phyloP scores from a whole-genome alignment of 2,888 invertebrate genomes.

The Acanthoscelides obtectus region DNA sequence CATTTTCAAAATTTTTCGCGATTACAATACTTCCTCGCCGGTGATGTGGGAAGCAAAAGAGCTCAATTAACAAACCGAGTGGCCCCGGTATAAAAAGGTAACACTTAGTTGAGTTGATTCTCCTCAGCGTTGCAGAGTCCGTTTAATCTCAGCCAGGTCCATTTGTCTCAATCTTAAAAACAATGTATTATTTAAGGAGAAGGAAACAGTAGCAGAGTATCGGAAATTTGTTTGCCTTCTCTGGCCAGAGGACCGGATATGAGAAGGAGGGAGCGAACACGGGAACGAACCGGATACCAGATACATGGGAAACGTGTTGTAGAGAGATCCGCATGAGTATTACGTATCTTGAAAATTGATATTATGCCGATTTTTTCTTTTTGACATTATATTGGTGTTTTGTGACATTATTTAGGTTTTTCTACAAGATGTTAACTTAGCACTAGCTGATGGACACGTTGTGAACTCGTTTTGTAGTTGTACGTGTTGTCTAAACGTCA shows the following conservation, averaged over 20 bases:
- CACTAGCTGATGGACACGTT: no score
- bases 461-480: no score
- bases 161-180: conserved; percentile 49
- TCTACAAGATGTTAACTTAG: no score
- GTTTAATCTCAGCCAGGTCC: conserved; percentile 46
- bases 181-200: conserved; percentile 49
- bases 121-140: conserved; percentile 31
- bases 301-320: neutral
- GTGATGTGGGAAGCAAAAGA: no score
- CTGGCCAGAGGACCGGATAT: neutral
- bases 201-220: conserved; percentile 14
- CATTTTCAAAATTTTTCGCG: no score
- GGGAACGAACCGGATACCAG: neutral
- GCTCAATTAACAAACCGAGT: neutral
- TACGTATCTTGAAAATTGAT: no score
- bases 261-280: neutral
- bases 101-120: conserved; percentile 25
- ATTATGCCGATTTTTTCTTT: no score
- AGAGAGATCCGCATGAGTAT: no score
- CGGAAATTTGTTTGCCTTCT: conserved; percentile 16
- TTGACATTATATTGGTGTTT: no score
- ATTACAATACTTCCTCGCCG: no score
- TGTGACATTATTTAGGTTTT: no score
- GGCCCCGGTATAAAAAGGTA: conserved; percentile 4
- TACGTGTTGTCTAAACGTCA: no score